Percentiles rank a stretch among this genome's conserved stretches.
Conservation (phyloP, 2,113 vertebrate species). For the Onychorhynchus coronatus region DNA sequence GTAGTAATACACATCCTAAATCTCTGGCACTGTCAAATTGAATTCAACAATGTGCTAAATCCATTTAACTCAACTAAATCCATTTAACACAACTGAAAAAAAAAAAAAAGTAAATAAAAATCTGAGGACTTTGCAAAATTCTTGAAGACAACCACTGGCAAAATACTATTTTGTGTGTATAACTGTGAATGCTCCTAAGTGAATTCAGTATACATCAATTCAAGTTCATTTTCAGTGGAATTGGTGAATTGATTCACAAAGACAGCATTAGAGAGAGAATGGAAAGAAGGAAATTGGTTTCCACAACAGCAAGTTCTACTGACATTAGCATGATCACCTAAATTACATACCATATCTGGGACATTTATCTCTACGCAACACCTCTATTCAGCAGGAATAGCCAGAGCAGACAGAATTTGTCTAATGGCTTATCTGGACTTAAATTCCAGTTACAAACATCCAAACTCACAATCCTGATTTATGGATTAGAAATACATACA, state of each 20-base stretch:
- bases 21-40: background rate
- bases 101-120: background rate
- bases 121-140: background rate
- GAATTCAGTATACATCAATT: background rate
- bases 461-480: background rate
- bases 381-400: background rate
- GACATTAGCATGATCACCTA: background rate
- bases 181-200: background rate
- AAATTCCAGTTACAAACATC: background rate
- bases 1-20: background rate
- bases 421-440: background rate
- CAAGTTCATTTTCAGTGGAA: background rate
- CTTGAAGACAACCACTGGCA: background rate
- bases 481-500: background rate
- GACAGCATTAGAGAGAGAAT: background rate
- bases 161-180: background rate
- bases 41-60: background rate
- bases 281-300: constrained; percentile 20
- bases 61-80: background rate
- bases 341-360: background rate
- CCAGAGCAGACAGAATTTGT: background rate
- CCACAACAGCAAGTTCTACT: background rate
- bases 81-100: background rate
- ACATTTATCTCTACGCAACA: background rate
- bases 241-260: constrained; percentile 10